Percentiles rank a stretch among this genome's conserved stretches.
These are phyloP conservation scores for Dasysyrphus albostriatus DNA, from an alignment of 2,888 invertebrate genomes.

Conservation along the genomic window DNA sequence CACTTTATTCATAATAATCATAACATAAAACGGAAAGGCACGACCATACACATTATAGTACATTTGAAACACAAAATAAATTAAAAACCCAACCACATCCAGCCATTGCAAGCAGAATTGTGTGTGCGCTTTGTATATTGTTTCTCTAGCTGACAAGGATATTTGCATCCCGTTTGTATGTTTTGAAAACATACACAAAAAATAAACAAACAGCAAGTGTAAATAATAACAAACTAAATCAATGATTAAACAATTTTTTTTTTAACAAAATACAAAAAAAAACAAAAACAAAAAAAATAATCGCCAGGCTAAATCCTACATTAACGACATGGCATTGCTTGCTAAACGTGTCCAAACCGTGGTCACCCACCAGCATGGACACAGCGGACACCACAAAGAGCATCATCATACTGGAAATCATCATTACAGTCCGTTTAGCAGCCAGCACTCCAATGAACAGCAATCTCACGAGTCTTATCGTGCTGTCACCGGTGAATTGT, in stretches of 20 bases:
- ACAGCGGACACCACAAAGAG: slow-evolving; percentile 77
- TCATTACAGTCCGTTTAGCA: slow-evolving; percentile 80
- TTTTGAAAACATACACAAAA: slow-evolving; percentile 16
- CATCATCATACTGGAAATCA: slow-evolving; percentile 77
- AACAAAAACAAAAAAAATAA: slow-evolving; percentile 64
- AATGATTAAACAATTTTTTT: slow-evolving; percentile 27
- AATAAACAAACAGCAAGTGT: slow-evolving; percentile 55
- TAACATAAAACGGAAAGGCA: slow-evolving; percentile 25
- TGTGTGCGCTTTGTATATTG: slow-evolving; percentile 70
- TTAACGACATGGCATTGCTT: slow-evolving; percentile 82
- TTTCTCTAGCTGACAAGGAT: slow-evolving; percentile 65
- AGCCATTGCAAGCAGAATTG: slow-evolving; percentile 58
- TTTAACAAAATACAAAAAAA: slow-evolving; percentile 33
- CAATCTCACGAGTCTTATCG: slow-evolving; percentile 83
- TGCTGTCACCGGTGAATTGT: slow-evolving; percentile 81
- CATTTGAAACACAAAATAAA: slow-evolving; percentile 28
- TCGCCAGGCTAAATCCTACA: slow-evolving; percentile 81
- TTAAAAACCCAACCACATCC: slow-evolving; percentile 35
- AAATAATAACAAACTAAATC: slow-evolving; percentile 70
- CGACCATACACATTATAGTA: slow-evolving; percentile 43
- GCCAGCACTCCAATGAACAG: slow-evolving; percentile 78
- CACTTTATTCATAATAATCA: slow-evolving; percentile 41
- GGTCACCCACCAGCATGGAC: slow-evolving; percentile 80
- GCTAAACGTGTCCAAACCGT: slow-evolving; percentile 82
- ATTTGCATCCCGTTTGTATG: slow-evolving; percentile 58